Conservation (phyloP, 1,140 invertebrate species). For the Drosophila micromelanica region DNA sequence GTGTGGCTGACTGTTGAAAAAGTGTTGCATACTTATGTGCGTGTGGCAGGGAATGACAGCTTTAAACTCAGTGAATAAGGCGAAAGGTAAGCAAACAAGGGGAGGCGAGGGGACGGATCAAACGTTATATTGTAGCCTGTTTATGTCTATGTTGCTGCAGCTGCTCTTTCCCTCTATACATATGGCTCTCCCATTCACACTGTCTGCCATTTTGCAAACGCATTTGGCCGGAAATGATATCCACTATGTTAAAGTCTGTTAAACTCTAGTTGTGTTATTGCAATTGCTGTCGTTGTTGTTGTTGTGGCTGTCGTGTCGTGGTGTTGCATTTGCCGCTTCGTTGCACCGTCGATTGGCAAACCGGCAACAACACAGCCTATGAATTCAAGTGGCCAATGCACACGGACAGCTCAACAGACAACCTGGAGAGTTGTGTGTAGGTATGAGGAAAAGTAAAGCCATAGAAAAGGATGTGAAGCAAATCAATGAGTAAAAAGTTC, state of each 20-base stretch:
- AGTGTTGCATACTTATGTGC: constrained; percentile 43
- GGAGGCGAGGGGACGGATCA: not conserved
- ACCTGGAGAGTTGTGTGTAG: not conserved
- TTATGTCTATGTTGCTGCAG: constrained; percentile 35
- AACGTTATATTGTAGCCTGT: constrained; percentile 3
- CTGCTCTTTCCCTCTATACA: constrained; percentile 37
- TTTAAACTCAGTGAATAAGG: not conserved
- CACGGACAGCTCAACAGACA: constrained; percentile 41
- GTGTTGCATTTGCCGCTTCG: constrained; percentile 76
- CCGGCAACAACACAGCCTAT: constrained; percentile 39
- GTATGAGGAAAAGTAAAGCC: too few species aligned
- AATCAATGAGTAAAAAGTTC: not conserved
- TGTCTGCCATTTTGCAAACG: constrained; percentile 53
- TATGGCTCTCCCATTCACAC: not conserved
- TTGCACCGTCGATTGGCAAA: constrained; percentile 73
- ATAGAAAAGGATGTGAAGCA: too few species aligned
- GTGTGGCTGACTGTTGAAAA: constrained; percentile 20
- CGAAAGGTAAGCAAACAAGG: too few species aligned
- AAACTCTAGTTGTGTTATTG: constrained; percentile 1
- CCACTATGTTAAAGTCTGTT: constrained; percentile 55
- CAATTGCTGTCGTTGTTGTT: not conserved
- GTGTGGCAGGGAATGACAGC: constrained; percentile 21
- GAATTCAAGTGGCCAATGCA: constrained; percentile 75
- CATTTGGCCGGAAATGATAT: constrained; percentile 79
- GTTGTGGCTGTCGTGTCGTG: constrained; percentile 62